Evolutionary conservation across 2,797 vertebrate species (phyloP).

Genomic region (Anableps anableps): DNA sequence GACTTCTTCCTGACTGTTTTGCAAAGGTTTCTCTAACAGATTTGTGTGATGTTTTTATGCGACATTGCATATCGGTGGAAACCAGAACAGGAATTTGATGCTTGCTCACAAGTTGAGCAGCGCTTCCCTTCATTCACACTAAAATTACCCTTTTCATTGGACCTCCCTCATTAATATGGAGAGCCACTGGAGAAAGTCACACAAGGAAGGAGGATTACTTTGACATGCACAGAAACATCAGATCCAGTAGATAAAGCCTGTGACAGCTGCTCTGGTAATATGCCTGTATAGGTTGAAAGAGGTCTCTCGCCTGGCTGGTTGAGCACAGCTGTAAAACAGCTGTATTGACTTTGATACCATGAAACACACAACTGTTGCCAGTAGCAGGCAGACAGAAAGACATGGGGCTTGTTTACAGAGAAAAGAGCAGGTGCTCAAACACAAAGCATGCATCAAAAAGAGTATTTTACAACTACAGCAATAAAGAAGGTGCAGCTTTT

Average conservation of each 20-base stretch:
- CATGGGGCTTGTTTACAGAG: conserved; percentile 55
- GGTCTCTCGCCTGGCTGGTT: conserved; percentile 39
- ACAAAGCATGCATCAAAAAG: conserved; percentile 35
- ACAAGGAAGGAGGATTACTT: conserved; percentile 61
- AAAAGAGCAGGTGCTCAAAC: conserved; percentile 24
- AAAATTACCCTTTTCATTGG: conserved; percentile 55
- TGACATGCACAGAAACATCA: conserved; percentile 76
- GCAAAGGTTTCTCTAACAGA: neutral
- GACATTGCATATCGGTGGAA: neutral
- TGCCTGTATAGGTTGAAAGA: conserved; percentile 45
- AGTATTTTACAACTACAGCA: conserved; percentile 24
- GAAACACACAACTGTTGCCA: neutral
- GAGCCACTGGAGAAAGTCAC: conserved; percentile 72
- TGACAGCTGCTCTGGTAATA: conserved; percentile 71
- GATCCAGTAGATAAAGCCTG: conserved; percentile 70
- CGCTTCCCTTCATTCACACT: conserved; percentile 47
- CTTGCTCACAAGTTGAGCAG: conserved; percentile 14
- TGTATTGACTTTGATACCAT: conserved; percentile 36
- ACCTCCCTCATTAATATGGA: conserved; percentile 58
- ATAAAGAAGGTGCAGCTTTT: conserved; percentile 37
- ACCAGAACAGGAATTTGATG: conserved; percentile 7
- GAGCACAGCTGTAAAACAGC: conserved; percentile 51
- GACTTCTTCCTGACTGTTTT: no score
- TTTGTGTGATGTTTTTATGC: conserved; percentile 10
- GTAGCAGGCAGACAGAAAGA: conserved; percentile 6